These are phyloP conservation scores for Ellobium chinense DNA, from an alignment of 2,888 invertebrate genomes.

Conservation along the genomic window DNA sequence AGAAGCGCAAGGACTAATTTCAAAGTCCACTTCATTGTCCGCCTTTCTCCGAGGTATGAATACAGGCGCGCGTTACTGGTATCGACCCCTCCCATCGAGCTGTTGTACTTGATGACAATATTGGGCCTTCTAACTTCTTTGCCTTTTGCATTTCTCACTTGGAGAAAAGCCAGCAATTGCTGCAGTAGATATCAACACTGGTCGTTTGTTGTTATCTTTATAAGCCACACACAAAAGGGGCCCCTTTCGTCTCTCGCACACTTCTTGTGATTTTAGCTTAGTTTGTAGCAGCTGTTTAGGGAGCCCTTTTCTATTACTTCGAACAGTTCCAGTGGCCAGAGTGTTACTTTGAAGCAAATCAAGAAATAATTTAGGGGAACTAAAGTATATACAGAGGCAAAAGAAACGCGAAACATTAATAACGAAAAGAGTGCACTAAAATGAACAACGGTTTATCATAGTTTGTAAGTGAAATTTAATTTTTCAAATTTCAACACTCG, in stretches of 20 bases:
- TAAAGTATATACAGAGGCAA: too few species aligned
- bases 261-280: background rate
- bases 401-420: too few species aligned
- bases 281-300: background rate
- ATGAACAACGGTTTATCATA: too few species aligned
- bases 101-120: constrained; percentile 10
- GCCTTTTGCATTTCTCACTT: too few species aligned
- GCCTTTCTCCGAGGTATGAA: constrained; percentile 23
- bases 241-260: background rate
- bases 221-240: constrained; percentile 11
- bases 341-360: background rate
- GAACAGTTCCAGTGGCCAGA: background rate
- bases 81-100: constrained; percentile 31
- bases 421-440: too few species aligned
- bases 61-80: constrained; percentile 22
- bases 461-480: too few species aligned
- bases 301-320: background rate
- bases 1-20: constrained; percentile 1
- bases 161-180: too few species aligned
- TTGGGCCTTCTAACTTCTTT: background rate
- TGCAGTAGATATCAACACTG: constrained; percentile 5
- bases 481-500: too few species aligned
- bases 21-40: constrained; percentile 21
- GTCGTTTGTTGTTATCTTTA: constrained; percentile 3
- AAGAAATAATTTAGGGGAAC: constrained; percentile 9